A percentile compares a stretch with the other conserved stretches of the same genome.
Evolutionary conservation across 1,140 invertebrate species (phyloP).

Genomic region (Drosophila seguyi): DNA sequence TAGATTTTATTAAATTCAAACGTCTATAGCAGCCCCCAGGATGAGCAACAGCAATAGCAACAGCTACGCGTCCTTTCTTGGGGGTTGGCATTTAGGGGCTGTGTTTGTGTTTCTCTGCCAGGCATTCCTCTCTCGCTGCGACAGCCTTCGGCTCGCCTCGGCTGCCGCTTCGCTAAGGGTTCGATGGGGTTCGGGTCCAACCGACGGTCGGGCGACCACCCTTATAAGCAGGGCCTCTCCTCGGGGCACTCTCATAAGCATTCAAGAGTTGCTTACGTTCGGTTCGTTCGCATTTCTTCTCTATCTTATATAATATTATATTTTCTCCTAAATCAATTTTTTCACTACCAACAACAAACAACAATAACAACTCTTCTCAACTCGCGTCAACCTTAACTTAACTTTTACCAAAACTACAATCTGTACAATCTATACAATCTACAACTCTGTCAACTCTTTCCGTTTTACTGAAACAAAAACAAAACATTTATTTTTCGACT

Average conservation of each 20-base stretch:
- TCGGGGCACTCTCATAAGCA: constrained; percentile 78
- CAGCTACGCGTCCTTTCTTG: constrained; percentile 66
- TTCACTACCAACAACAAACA: constrained; percentile 81
- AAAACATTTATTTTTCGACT: constrained; percentile 59
- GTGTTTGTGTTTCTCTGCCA: constrained; percentile 42
- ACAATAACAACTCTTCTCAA: constrained; percentile 75
- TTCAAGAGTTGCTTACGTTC: constrained; percentile 85
- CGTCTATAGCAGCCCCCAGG: constrained; percentile 45
- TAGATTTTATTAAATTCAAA: neutral
- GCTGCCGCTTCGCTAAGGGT: neutral
- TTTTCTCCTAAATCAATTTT: constrained; percentile 84
- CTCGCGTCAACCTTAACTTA: constrained; percentile 78
- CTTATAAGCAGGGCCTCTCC: constrained; percentile 79
- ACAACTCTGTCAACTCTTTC: constrained; percentile 58
- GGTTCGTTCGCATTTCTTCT: constrained; percentile 86
- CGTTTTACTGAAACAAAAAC: constrained; percentile 54
- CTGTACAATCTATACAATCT: constrained; percentile 42
- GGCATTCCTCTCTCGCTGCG: constrained; percentile 14
- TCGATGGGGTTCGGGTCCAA: neutral
- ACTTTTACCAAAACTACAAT: constrained; percentile 61
- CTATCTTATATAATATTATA: constrained; percentile 86
- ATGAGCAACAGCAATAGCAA: constrained; percentile 72
- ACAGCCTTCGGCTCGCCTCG: constrained; percentile 18
- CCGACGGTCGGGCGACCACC: constrained; percentile 42
- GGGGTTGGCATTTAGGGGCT: constrained; percentile 74